Evolutionary conservation across 23 tunicate genomes (phyloP).

Genomic region (Botrylloides violaceus): DNA sequence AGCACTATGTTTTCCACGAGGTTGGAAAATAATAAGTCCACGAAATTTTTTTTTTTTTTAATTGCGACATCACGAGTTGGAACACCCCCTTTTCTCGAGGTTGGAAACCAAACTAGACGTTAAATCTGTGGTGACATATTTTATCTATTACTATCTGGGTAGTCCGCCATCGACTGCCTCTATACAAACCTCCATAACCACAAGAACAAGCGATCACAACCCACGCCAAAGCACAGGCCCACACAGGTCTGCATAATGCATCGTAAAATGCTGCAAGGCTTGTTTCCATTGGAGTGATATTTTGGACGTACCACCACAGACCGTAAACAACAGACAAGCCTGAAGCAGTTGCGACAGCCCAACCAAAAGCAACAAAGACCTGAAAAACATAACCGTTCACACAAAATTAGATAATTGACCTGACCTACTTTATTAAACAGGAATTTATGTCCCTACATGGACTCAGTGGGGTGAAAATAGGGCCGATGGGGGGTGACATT

Average conservation of each 20-base stretch:
- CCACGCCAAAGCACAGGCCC: slow-evolving; percentile 68
- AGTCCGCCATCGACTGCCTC: not conserved
- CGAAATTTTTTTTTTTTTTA: not conserved
- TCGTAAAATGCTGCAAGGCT: slow-evolving; percentile 43
- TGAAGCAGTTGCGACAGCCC: slow-evolving; percentile 28
- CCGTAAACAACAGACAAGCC: slow-evolving; percentile 49
- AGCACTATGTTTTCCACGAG: too few species aligned
- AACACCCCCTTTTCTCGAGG: too few species aligned
- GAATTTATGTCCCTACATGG: too few species aligned
- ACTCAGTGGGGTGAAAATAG: too few species aligned
- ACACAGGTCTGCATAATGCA: slow-evolving; percentile 56
- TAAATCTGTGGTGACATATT: too few species aligned
- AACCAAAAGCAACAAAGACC: slow-evolving; percentile 23
- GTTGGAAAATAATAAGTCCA: too few species aligned
- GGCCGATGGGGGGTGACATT: too few species aligned
- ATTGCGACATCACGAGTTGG: not conserved
- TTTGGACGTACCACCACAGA: slow-evolving; percentile 24
- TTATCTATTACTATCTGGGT: too few species aligned
- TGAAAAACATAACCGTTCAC: too few species aligned
- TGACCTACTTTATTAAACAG: too few species aligned
- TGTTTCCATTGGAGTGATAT: not conserved
- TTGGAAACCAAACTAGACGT: too few species aligned
- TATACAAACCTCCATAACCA: slow-evolving; percentile 79
- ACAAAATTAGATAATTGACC: too few species aligned
- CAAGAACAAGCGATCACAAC: slow-evolving; percentile 64